Evolutionary conservation across 1,140 invertebrate genomes (phyloP), one percentile per base, ranked within the genome.

Genomic region (Drosophila lini): DNA sequence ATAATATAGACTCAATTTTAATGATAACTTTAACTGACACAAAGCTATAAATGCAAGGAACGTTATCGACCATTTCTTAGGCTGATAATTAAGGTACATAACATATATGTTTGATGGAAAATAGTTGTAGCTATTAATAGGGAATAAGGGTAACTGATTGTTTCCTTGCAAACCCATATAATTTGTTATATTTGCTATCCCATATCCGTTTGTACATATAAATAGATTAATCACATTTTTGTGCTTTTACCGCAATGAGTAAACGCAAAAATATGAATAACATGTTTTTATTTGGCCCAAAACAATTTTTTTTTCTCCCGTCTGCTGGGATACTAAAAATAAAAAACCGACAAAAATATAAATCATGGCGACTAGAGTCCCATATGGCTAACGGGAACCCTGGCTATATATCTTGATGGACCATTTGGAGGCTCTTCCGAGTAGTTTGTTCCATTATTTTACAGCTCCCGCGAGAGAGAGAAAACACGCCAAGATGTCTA

Each of bases 181-280:
- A 47, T 34, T 19, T 38, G 10, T 16, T 31, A n/a, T 19, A 22
- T 16, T 59, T 55, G 22, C n/a, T 28, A 9, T 67, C n/a, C 11
- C 6, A 31, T 7, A 48, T 52, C 28, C 5, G 28, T 38, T 6
- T 11, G 32, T 32, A 34, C 11, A 47, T 59, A 56, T 69, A 62
- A 32, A 44, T 47, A 63, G 44, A 84, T 79, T 74, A 65, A 88
- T 85, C 61, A 88, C 57, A 81, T 50, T 55, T 60, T 47, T 65
- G 59, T 5, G 22, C 25, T 75, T 50, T 60, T 52, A 52, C 70
- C n/a, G 25, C 60, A 63, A 82, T 88, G 70, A 80, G 69, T 83
- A 73, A 83, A 44, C 76, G 53, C 60, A 67, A 42, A 83, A 86
- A 80, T 88, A 83, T 83, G 76, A 83, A 73, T 67, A 88, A 57